Base-by-base conservation (phyloP, 2,888 invertebrate species). In the Allolobophora icterica region DNA sequence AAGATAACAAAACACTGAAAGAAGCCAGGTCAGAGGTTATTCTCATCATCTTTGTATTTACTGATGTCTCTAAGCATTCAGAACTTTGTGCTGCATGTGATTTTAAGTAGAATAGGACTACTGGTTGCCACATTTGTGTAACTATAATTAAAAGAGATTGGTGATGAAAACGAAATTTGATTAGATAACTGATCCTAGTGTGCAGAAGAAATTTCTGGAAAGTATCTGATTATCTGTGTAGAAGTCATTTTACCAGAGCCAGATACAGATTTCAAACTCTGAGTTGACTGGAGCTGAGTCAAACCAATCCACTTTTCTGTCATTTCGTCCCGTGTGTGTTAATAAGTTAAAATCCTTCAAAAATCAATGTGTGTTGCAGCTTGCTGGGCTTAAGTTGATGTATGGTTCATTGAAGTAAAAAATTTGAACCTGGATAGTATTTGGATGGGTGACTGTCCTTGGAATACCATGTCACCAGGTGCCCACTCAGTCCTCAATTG, bases 1-100 rank as follows among this genome's bases (percentile, higher is more conserved):
- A 93, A 71, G 89, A 89, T 15, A 91, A n/a, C 1, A 13, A 2
- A 38, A 89, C 52, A 45, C 42, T 91, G 35, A 34, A 89, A 34
- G 89, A 91, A 21, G 38, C 71, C 34, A 89, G 91, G 91, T 91
- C 33, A 52, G 58, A 24, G 15, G 45, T 35, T 42, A 90, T 90
- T n/a, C 38, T 40, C 35, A 2, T 45, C n/a, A 42, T 45, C 42
- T 24, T 17, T 87, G 17, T 87, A 5, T 34, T 87, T 87, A 35
- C 38, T 87, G 11, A 35, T 34, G 35, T 87, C 19, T 87, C 17
- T 87, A 35, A 35, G 24, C 34, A 87, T 34, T 87, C 24, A 38
- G 35, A 87, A 34, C 35, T 35, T 17, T 35, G 71, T n/a, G n/a
- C 11, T 71, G 0, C 8, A 30, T n/a, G 30, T n/a, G 6, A n/a